Conservation (phyloP, 1,140 invertebrate genomes). For the Nephila pilipes region DNA sequence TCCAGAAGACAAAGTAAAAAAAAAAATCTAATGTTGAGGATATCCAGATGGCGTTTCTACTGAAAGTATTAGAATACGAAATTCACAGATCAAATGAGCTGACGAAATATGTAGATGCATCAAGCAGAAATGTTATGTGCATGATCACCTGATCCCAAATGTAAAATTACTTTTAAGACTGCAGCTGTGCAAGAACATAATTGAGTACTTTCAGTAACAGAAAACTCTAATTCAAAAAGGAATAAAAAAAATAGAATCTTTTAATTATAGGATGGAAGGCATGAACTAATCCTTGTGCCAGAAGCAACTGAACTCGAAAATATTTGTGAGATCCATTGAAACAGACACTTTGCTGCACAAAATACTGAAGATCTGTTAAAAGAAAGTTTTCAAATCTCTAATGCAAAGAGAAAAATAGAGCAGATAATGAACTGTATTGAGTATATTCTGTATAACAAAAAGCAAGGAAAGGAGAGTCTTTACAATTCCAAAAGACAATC, state of each 20-base stretch:
- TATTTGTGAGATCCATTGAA: neutral
- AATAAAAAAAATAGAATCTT: neutral
- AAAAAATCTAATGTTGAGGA: neutral
- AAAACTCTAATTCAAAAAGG: neutral
- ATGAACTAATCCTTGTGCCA: conserved; percentile 26
- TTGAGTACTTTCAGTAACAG: neutral
- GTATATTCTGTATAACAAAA: neutral
- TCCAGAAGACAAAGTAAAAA: conserved; percentile 46
- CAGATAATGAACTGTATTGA: neutral
- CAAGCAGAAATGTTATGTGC: neutral
- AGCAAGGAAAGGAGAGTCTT: neutral
- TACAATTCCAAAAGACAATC: neutral
- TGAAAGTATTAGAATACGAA: conserved; percentile 61
- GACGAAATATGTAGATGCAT: conserved; percentile 54
- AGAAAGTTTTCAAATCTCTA: neutral
- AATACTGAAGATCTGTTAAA: neutral
- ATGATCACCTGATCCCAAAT: neutral
- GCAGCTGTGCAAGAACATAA: neutral
- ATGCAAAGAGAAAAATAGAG: neutral
- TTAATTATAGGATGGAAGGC: neutral
- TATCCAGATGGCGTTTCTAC: neutral
- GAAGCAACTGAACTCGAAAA: conserved; percentile 17
- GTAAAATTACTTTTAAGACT: neutral
- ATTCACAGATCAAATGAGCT: neutral
- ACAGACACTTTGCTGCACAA: conserved; percentile 6